A percentile compares a stretch with the other conserved stretches of the same genome.
These are phyloP conservation scores for Micrasema minimum DNA, from an alignment of 1,140 invertebrate genomes.

Conservation along the genomic window DNA sequence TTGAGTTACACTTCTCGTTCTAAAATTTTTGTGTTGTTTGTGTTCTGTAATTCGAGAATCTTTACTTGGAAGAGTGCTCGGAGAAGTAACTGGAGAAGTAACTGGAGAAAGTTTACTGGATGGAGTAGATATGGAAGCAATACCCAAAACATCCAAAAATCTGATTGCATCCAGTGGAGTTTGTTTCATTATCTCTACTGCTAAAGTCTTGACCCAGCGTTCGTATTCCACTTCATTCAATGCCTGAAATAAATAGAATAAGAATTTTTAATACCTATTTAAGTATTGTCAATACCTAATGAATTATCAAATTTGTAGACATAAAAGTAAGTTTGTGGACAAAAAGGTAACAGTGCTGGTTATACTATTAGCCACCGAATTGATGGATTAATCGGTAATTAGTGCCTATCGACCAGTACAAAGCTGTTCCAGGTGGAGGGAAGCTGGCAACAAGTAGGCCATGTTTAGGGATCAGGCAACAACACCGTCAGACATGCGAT, in stretches of 20 bases:
- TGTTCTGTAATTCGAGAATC: constrained; percentile 1
- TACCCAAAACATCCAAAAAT: constrained; percentile 64
- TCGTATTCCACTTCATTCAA: constrained; percentile 69
- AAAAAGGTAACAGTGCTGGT: too few relatives aligned
- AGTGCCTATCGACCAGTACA: too few relatives aligned
- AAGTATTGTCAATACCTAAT: too few relatives aligned
- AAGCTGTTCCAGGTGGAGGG: too few relatives aligned
- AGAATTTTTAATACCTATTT: too few relatives aligned
- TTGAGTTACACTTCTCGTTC: neutral
- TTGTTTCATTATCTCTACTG: constrained; percentile 71
- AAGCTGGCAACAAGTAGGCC: too few relatives aligned
- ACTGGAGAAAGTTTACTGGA: constrained; percentile 11
- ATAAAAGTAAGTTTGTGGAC: too few relatives aligned
- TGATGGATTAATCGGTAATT: too few relatives aligned
- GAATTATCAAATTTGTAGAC: too few relatives aligned
- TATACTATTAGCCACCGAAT: too few relatives aligned
- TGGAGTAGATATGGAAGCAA: constrained; percentile 52
- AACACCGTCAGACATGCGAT: too few relatives aligned
- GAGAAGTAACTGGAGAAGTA: neutral
- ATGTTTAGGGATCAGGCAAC: too few relatives aligned
- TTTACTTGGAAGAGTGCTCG: neutral
- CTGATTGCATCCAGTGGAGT: constrained; percentile 71
- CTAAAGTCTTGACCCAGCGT: constrained; percentile 72
- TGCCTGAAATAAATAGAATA: constrained; percentile 63
- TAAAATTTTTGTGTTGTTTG: neutral